Evolutionary conservation across 2,888 invertebrate species (phyloP).

Genomic region (Dyspetes luteomarginatus): DNA sequence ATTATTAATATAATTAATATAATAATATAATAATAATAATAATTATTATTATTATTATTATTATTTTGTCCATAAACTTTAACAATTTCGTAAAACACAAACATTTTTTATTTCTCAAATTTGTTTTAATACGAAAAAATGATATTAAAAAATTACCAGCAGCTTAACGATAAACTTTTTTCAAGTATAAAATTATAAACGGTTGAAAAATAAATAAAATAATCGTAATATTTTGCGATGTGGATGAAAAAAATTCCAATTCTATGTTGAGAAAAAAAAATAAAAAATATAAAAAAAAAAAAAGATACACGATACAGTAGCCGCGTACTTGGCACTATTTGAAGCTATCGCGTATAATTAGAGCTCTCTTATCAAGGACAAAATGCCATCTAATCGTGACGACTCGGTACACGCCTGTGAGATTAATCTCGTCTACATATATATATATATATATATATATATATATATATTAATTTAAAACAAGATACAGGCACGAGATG

Average conservation of each 20-base stretch:
- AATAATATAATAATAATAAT: too few species aligned
- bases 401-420: neutral
- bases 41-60: too few species aligned
- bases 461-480: neutral
- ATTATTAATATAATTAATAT: neutral
- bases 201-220: too few species aligned
- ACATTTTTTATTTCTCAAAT: neutral
- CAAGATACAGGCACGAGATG: neutral
- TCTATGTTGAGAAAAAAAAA: too few species aligned
- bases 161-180: too few species aligned
- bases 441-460: too few species aligned
- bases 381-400: constrained; percentile 37
- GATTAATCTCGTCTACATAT: neutral
- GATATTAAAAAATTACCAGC: too few species aligned
- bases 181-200: too few species aligned
- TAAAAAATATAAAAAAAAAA: neutral
- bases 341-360: constrained; percentile 49
- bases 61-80: too few species aligned
- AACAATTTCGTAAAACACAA: too few species aligned
- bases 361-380: constrained; percentile 57
- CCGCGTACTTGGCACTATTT: constrained; percentile 28
- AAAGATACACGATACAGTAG: neutral
- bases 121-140: neutral
- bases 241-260: too few species aligned
- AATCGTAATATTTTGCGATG: too few species aligned